Percentiles rank a stretch among this genome's conserved stretches.
Evolutionary conservation across 2,888 invertebrate genomes (phyloP).

Genomic region (Lepidochitona cinerea): DNA sequence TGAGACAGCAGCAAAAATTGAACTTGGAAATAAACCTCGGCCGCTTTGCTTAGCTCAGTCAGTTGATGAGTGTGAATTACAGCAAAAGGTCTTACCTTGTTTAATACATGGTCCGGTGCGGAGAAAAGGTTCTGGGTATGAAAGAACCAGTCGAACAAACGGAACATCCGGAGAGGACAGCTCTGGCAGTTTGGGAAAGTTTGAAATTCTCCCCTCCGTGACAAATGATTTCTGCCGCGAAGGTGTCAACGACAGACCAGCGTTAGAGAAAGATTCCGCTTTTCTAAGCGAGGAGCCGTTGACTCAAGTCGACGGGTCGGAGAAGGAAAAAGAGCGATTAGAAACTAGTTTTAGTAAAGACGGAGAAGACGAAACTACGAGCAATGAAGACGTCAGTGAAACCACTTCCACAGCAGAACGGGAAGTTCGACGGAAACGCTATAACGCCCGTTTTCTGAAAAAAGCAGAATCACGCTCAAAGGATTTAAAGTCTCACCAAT

Average conservation of each 20-base stretch:
- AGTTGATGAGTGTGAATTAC: too few relatives aligned
- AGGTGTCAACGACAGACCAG: background rate
- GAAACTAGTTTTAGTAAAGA: background rate
- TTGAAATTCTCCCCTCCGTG: background rate
- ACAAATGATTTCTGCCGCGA: background rate
- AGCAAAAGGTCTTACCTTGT: too few relatives aligned
- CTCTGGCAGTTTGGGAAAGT: background rate
- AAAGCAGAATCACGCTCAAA: background rate
- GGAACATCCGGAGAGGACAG: background rate
- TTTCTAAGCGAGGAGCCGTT: background rate
- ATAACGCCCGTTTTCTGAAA: background rate
- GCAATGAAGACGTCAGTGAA: background rate
- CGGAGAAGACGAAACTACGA: conserved; percentile 1
- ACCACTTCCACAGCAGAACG: background rate
- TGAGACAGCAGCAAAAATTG: too few relatives aligned
- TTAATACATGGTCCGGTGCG: too few relatives aligned
- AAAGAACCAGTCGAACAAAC: background rate
- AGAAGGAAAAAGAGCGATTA: background rate
- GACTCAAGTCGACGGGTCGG: background rate
- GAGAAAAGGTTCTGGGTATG: too few relatives aligned
- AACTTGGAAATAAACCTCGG: too few relatives aligned
- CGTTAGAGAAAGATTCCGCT: background rate
- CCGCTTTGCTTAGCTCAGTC: too few relatives aligned
- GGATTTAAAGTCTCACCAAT: background rate
- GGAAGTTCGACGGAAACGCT: background rate